These are phyloP conservation scores for Podotricha telesiphe DNA, from an alignment of 2,888 invertebrate species.

Conservation along the genomic window DNA sequence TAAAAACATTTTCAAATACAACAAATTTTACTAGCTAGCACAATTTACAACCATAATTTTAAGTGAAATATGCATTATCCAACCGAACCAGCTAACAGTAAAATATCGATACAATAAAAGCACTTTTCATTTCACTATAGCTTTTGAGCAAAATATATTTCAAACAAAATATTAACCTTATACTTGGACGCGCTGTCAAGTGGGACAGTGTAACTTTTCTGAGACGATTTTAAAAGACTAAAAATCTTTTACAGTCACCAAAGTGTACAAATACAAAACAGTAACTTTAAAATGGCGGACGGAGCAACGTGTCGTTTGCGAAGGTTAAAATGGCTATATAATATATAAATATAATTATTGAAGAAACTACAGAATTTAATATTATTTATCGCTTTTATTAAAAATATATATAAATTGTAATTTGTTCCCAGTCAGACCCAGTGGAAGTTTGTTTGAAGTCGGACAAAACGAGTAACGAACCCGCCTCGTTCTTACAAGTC, in stretches of 20 bases:
- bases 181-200: background rate
- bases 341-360: too few species aligned
- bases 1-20: too few species aligned
- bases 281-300: background rate
- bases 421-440: background rate
- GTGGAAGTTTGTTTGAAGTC: background rate
- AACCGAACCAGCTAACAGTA: too few species aligned
- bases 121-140: too few species aligned
- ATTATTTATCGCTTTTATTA: background rate
- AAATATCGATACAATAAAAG: too few species aligned
- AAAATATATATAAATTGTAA: background rate
- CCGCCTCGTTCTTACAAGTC: background rate
- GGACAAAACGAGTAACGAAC: background rate
- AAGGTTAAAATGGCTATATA: too few species aligned
- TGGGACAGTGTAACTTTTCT: background rate
- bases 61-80: too few species aligned
- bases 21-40: too few species aligned
- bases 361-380: too few species aligned
- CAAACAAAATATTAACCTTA: background rate
- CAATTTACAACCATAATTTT: too few species aligned
- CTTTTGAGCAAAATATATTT: background rate
- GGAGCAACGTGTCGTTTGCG: too few species aligned
- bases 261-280: background rate
- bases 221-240: background rate
- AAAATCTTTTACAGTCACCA: background rate